Evolutionary conservation across 2,113 vertebrate genomes (phyloP).

Genomic region (Amphilophus citrinellus): DNA sequence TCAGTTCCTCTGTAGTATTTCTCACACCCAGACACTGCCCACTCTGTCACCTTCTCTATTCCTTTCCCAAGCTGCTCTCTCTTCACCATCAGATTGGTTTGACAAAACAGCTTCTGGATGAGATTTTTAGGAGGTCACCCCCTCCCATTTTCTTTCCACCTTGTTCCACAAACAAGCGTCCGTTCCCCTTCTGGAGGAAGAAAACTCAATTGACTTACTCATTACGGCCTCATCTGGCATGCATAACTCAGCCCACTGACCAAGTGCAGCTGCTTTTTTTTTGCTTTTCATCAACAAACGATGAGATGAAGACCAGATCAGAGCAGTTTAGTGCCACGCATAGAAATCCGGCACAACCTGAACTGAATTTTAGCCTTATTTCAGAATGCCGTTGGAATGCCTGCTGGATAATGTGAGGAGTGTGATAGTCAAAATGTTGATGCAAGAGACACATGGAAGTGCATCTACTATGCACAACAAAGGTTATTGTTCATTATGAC

Average conservation of each 20-base stretch:
- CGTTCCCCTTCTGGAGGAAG: conserved; percentile 46
- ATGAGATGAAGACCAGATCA: conserved; percentile 32
- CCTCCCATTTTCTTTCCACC: conserved; percentile 60
- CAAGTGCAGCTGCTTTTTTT: conserved; percentile 27
- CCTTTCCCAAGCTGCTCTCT: neutral
- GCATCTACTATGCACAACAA: neutral
- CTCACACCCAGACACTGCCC: conserved; percentile 39
- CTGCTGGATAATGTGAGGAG: neutral
- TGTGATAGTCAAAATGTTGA: neutral
- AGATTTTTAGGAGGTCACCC: conserved; percentile 69
- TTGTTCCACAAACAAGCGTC: conserved; percentile 74
- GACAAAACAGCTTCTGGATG: conserved; percentile 47
- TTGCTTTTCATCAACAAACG: neutral
- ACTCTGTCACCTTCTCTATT: conserved; percentile 35
- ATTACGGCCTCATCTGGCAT: conserved; percentile 42
- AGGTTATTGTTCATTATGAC: neutral
- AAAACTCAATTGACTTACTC: conserved; percentile 53
- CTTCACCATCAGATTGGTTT: neutral
- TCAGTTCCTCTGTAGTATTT: conserved; percentile 27
- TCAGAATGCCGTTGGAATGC: neutral
- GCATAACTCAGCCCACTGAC: conserved; percentile 21
- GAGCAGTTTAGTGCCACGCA: neutral
- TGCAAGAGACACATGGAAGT: neutral
- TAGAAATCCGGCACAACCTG: neutral
- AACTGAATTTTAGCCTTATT: neutral